Evolutionary conservation across 2,888 invertebrate species (phyloP), one percentile per base, ranked within the genome.

Genomic region (Zygaena filipendulae): DNA sequence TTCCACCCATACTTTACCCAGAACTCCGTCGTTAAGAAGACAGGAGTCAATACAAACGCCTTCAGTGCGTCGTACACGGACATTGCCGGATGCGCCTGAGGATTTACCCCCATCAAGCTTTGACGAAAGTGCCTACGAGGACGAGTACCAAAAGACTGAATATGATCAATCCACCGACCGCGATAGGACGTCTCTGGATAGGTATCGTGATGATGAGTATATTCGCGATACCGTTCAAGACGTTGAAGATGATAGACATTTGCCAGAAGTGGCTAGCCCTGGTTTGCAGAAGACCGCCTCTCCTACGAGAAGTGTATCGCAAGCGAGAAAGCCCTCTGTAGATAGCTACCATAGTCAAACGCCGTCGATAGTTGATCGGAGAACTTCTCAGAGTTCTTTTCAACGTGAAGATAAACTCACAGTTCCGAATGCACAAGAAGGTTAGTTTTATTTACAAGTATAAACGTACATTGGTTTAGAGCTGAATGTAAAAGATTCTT

Each of bases 321-420:
- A 60, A 42, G 53, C 55, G 29, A 64, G 80, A 35, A 75, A 79
- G 38, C 70, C 72, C 26, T 80, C 75, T 11, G 68, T 72, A 25
- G 77, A 79, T 36, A 79, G 79, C 45, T 75, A 79, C 35, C 71
- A 71, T 19, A 74, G 75, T 57, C 74, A 71, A 55, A 55, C 71
- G 37, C 74, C 75, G 22, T 70, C 77, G 23, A 41, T 70, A 39
- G 51, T 68, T 52, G 77, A 77, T 55, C 59, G 79, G 40, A 71
- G 63, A 59, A 70, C 71, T 38, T 79, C 80, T 26, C 77, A 75
- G 57, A 67, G 69, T 52, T 79, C 77, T 41, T 75, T 69, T 59
- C 74, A 72, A 34, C 83, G 82, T 40, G 84, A 84, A 45, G 84
- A 84, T 29, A 83, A 84, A 52, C 67, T 81, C 37, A 44, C 54